Evolutionary conservation across 2,797 vertebrate species (phyloP).

Genomic region (Garrulus glandarius): DNA sequence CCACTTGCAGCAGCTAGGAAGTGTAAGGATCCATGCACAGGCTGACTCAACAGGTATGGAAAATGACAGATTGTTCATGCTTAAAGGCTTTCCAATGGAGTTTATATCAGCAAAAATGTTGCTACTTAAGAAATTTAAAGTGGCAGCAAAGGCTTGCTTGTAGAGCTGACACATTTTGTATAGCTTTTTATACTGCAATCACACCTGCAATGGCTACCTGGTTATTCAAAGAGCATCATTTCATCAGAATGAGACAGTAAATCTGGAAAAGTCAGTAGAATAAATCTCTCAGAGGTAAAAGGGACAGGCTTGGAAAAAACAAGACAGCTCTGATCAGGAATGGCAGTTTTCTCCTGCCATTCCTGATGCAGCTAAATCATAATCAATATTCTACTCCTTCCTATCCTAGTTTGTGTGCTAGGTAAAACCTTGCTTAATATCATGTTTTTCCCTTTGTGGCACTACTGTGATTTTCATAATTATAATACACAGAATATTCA

Average conservation of each 20-base stretch:
- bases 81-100: neutral
- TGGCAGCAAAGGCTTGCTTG: neutral
- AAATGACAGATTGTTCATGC: neutral
- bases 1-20: neutral
- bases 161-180: neutral
- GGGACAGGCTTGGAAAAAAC: neutral
- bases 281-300: neutral
- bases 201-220: neutral
- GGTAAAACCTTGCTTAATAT: neutral
- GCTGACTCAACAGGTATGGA: neutral
- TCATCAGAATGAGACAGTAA: neutral
- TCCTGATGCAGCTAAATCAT: neutral
- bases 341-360: neutral
- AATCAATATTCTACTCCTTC: neutral
- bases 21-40: neutral
- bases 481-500: neutral
- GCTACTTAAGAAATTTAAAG: neutral
- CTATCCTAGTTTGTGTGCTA: neutral
- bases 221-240: neutral
- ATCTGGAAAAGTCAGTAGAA: neutral
- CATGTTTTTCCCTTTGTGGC: neutral
- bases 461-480: neutral
- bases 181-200: neutral
- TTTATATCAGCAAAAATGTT: neutral
- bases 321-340: neutral